Base-by-base conservation (phyloP, 2,113 vertebrate genomes). In the Polypterus senegalus region DNA sequence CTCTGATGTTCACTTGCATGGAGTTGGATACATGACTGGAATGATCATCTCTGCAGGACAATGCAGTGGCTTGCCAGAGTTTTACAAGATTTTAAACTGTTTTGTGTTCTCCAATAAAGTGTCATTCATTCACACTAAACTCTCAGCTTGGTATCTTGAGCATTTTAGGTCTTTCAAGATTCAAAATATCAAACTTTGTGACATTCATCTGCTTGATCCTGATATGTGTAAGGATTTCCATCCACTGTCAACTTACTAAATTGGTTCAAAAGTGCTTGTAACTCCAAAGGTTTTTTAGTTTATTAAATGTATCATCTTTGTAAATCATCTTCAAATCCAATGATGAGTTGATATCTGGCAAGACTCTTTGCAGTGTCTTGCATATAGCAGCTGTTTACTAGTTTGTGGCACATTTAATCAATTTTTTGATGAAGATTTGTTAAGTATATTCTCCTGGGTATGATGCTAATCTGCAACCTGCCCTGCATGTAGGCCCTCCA, bases 121-220 rank as follows among this genome's bases (percentile, higher is more conserved):
- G 44, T 49, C 48, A 7, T 69, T 69, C 60, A 54, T 65, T 9
- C 27, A 59, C 51, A 58, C 11, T 58, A 72, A 60, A 54, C 58
- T 67, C 6, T 66, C 65, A 54, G 60, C 60, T 47, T 72, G 67
- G 61, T 8, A 45, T 54, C 10, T 53, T 54, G 49, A 62, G 51
- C 61, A 51, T 62, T 54, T 62, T 8, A 45, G 8, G 11, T 53
- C 6, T 6, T 62, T 11, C 44, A 5, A 5, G 27, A 53, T 62
- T 27, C 11, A 53, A 44, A 52, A 51, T 45, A 59, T 6, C 58
- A 59, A 46, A n/a, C 48, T 59, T 59, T n/a, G 6, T 59, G 58
- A 46, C 9, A 59, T 59, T 59, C 44, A 46, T 59, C 45, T 59
- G n/a, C 46, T 59, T 59, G 46, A 59, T 46, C 58, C 44, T 59